phyloP scores from a whole-genome alignment of 2,888 invertebrate species.

The Andrena praecox region DNA sequence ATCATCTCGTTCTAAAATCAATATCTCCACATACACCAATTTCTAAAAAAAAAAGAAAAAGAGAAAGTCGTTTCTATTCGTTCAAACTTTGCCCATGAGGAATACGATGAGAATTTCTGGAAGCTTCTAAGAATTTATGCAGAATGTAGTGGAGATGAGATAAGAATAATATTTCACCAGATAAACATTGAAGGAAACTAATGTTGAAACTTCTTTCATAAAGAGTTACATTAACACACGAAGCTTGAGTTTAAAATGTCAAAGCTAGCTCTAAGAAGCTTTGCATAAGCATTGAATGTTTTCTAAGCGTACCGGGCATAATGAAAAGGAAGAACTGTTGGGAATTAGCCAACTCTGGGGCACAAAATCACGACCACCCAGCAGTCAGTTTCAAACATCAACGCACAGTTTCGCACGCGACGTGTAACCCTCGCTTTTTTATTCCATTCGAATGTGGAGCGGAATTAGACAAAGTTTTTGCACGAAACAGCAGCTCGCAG shows the following conservation, averaged over 20 bases:
- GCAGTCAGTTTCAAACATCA: neutral
- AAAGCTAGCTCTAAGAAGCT: neutral
- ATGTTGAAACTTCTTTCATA: too few species aligned
- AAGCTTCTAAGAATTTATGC: too few species aligned
- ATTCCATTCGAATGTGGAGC: neutral
- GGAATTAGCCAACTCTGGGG: neutral
- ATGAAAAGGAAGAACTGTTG: neutral
- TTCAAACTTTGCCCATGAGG: too few species aligned
- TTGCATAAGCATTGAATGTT: neutral
- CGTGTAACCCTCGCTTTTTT: neutral
- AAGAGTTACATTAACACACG: neutral
- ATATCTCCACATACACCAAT: too few species aligned
- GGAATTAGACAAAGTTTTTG: constrained; percentile 25
- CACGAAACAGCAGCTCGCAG: neutral
- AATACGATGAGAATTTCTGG: too few species aligned
- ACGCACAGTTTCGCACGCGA: neutral
- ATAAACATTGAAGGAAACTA: too few species aligned
- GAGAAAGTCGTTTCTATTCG: too few species aligned
- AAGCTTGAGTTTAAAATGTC: neutral
- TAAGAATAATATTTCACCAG: too few species aligned
- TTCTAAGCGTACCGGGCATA: neutral
- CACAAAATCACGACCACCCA: neutral
- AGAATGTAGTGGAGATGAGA: too few species aligned
- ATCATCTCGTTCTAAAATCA: too few species aligned
- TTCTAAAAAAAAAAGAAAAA: too few species aligned